Evolutionary conservation across 2,888 invertebrate species (phyloP).

Genomic region (Himalopsyche japonica): DNA sequence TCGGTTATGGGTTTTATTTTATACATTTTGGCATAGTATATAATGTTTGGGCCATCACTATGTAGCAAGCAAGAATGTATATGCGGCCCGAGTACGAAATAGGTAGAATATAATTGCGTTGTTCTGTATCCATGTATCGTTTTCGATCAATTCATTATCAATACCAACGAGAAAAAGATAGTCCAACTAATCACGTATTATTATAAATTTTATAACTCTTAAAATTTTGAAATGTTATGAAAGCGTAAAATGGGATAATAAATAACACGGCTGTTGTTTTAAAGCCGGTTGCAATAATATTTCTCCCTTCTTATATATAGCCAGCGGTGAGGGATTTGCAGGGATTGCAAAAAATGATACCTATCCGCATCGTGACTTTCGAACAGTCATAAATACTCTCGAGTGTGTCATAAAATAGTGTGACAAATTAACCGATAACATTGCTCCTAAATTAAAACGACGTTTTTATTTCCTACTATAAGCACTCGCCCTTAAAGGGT

Average conservation of each 20-base stretch:
- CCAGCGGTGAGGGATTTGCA: slow-evolving; percentile 26
- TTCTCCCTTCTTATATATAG: slow-evolving; percentile 13
- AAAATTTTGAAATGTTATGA: not conserved
- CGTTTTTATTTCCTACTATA: not conserved
- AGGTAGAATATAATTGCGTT: too few relatives aligned
- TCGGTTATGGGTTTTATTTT: too few relatives aligned
- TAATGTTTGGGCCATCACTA: too few relatives aligned
- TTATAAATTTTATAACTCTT: not conserved
- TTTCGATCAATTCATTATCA: too few relatives aligned
- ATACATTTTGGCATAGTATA: too few relatives aligned
- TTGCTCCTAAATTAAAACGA: not conserved
- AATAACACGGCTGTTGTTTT: slow-evolving; percentile 16
- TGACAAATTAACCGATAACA: not conserved
- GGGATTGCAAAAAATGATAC: slow-evolving; percentile 16
- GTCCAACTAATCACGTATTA: not conserved
- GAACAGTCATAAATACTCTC: not conserved
- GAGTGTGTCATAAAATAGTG: not conserved
- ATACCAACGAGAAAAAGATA: too few relatives aligned
- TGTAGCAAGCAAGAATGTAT: too few relatives aligned
- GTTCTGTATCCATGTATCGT: too few relatives aligned
- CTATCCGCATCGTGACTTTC: not conserved
- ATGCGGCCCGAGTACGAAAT: too few relatives aligned
- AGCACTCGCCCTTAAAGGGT: not conserved
- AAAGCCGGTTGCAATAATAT: slow-evolving; percentile 31
- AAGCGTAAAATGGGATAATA: not conserved